Base-by-base conservation (phyloP, 2,113 vertebrate species). In the Apistogramma diplotaenia region DNA sequence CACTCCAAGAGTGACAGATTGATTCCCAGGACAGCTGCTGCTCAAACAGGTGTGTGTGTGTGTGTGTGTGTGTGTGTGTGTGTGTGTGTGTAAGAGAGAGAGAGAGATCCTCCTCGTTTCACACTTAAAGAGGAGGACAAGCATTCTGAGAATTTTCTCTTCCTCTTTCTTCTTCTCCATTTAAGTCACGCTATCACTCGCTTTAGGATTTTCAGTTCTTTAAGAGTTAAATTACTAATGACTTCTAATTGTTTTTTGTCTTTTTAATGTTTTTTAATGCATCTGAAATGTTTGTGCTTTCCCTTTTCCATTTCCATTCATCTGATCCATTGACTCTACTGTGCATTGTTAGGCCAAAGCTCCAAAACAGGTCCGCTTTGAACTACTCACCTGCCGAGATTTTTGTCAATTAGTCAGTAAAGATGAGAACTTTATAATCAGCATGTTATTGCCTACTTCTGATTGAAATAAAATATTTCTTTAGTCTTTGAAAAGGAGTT, bases 11-110 rank as follows among this genome's bases (percentile, higher is more conserved):
- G 82, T 75, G 70, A 82, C 75, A 77, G 90, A 94, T 90, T 76
- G 85, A 94, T 93, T 94, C 88, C 90, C 80, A 18, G 11, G 58
- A 84, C 94, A 94, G 93, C 93, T 94, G 94, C 82, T 88, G 57
- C 75, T 43, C 57, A 71, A 88, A 94, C 93, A 94, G 93, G 93
- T 94, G 94, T 90, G 82, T 79, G 79, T 80, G 65, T 72, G 60
- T 62, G 43, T 65, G 76, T 43, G 78, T 80, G 76, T 61, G 75
- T 73, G 83, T 59, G 51, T 65, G 72, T 61, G 76, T 74, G 60
- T 72, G 51, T 77, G 62, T 55, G 31, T 73, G 46, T 35, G 61
- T 79, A 6, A 31, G 31, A 31, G 31, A 31, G 31, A 31, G 31
- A 31, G 31, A 3, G 31, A 31, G 31, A 31, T 31, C 31, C 35